Base-by-base conservation (phyloP, 2,113 vertebrate species). In the Phylloscopus whistleri region DNA sequence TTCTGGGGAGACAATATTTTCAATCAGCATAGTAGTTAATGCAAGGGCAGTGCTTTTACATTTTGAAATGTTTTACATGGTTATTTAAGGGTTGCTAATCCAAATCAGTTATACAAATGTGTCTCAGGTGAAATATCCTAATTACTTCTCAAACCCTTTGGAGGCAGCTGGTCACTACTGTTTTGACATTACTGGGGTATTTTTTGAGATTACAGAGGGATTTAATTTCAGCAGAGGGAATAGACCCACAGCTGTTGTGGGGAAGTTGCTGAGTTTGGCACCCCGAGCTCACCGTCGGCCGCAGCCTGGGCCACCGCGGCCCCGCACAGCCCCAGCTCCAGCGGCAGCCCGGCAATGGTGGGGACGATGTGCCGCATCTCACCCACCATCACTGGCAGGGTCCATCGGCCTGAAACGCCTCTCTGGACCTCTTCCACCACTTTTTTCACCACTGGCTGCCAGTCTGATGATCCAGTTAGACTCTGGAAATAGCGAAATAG, bases 281-380 rank as follows among this genome's bases (percentile, higher is more conserved):
- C 11, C 35, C 51, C 60, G 28, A 8, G 44, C 96, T 96, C 94
- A 99, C 99, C 89, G 0, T 97, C 28, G 1, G 97, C 75, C 2
- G 15, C 56, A 75, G 97, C 96, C 70, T 73, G 92, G 87, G 92
- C 97, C 73, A 99, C 96, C 13, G n/a, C 17, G 22, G 96, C 49
- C 11, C 92, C 92, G 15, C 97, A 98, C 17, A 98, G 67, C 48
- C 97, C 78, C 2, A 99, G 43, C 95, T 99, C 98, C 96, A 99
- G 94, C 0, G 98, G 98, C 46, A 99, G 3, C 24, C 98, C 98
- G 1, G 97, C 69, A 46, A 91, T 62, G 2, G 98, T 98, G 24
- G 98, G 98, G 12, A 98, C 20, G 28, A 98, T 93, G 41, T 95
- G 97, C 23, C 97, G 95, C 73, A 98, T 30, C 94, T 99, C 98